Percentiles rank a stretch among this genome's conserved stretches.
Evolutionary conservation across 1,140 invertebrate genomes (phyloP).

Genomic region (Sycophaga agraensis): DNA sequence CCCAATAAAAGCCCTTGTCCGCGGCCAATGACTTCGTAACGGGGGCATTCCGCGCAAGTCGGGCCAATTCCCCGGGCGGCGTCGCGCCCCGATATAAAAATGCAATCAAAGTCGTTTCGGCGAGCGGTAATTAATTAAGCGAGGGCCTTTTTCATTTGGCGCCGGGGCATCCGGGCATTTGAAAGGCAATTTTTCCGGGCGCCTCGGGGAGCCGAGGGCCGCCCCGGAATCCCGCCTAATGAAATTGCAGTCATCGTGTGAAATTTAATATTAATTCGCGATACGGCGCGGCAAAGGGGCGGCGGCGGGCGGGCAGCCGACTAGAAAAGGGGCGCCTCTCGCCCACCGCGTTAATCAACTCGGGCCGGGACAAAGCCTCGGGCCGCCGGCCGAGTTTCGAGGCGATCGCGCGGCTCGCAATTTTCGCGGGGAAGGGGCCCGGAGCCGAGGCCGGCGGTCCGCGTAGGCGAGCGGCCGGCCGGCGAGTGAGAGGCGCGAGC

Average conservation of each 20-base stretch:
- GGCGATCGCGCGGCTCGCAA: too few relatives aligned
- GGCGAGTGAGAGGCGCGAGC: constrained; percentile 25
- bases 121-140: constrained; percentile 29
- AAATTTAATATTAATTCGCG: constrained; percentile 56
- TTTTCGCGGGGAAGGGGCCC: too few relatives aligned
- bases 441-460: not conserved
- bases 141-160: constrained; percentile 27
- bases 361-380: not conserved
- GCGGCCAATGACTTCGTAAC: too few relatives aligned
- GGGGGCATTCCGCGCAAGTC: too few relatives aligned
- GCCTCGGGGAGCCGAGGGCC: constrained; percentile 30
- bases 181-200: constrained; percentile 42
- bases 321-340: constrained; percentile 34
- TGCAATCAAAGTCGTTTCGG: constrained; percentile 27
- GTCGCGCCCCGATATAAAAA: constrained; percentile 19
- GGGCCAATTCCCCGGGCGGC: not conserved
- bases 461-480: not conserved
- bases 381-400: too few relatives aligned
- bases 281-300: constrained; percentile 48
- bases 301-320: constrained; percentile 33
- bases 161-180: constrained; percentile 33
- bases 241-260: constrained; percentile 54
- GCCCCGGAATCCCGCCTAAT: constrained; percentile 45
- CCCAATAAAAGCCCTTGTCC: too few relatives aligned
- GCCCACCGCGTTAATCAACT: constrained; percentile 15